Percentiles rank a stretch among this genome's conserved stretches.
These are phyloP conservation scores for Anastrepha ludens DNA, from an alignment of 1,140 invertebrate species.

Conservation along the genomic window DNA sequence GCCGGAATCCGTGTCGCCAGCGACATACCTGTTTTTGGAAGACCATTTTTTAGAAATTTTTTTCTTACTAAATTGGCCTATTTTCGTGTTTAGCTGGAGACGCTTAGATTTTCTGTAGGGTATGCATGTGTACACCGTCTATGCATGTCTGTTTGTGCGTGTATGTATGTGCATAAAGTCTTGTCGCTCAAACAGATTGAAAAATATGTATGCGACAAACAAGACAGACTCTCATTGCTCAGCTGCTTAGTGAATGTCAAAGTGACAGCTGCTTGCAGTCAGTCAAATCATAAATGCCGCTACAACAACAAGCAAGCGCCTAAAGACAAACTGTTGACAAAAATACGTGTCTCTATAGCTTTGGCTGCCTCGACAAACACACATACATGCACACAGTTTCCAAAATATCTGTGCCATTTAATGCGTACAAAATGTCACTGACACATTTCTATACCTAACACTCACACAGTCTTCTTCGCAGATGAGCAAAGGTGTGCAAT, in stretches of 20 bases:
- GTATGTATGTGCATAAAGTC: neutral
- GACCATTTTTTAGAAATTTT: too few species aligned
- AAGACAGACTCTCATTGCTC: neutral
- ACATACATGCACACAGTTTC: neutral
- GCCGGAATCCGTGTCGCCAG: too few species aligned
- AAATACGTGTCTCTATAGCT: neutral
- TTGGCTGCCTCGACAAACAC: neutral
- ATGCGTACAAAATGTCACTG: constrained; percentile 3
- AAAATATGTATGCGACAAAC: neutral
- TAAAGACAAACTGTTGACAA: neutral
- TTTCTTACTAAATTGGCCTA: too few species aligned
- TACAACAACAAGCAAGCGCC: neutral
- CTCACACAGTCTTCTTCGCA: neutral
- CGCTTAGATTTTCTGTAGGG: too few species aligned
- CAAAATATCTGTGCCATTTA: neutral
- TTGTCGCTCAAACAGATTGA: neutral
- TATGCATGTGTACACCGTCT: too few species aligned
- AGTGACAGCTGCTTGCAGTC: constrained; percentile 58
- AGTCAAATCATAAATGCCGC: constrained; percentile 19
- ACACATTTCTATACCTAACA: neutral
- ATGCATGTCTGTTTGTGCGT: too few species aligned
- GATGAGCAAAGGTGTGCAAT: neutral
- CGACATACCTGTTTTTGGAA: too few species aligned
- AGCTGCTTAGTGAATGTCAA: constrained; percentile 55
- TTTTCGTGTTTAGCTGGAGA: too few species aligned